Evolutionary conservation across 2,888 invertebrate genomes (phyloP).

Genomic region (Agriotes lineatus): DNA sequence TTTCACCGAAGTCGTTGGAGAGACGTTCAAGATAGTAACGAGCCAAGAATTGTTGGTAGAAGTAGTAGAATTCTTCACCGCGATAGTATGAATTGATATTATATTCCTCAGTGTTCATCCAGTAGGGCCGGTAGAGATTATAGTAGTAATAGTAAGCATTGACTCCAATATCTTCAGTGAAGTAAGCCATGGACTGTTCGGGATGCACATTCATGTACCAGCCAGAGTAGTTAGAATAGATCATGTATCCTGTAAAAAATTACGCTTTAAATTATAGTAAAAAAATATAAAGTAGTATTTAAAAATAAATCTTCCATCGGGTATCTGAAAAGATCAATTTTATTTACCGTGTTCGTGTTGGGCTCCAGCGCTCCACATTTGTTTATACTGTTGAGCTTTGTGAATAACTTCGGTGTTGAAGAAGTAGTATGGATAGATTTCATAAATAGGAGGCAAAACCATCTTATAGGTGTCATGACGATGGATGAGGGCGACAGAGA

Average conservation of each 20-base stretch:
- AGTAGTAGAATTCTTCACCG: conserved; percentile 75
- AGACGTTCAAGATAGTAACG: conserved; percentile 83
- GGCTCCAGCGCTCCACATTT: conserved; percentile 61
- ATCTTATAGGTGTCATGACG: conserved; percentile 75
- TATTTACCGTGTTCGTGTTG: neutral
- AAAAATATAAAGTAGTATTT: too few species aligned
- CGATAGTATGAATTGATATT: conserved; percentile 70
- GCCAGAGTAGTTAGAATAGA: conserved; percentile 75
- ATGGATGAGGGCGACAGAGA: conserved; percentile 73
- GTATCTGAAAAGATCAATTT: too few species aligned
- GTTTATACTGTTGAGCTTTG: conserved; percentile 74
- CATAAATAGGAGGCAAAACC: conserved; percentile 78
- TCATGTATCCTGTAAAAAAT: conserved; percentile 70
- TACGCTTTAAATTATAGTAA: too few species aligned
- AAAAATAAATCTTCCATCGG: too few species aligned
- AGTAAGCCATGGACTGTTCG: conserved; percentile 74
- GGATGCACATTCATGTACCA: conserved; percentile 69
- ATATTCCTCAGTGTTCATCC: conserved; percentile 72
- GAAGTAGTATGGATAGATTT: conserved; percentile 80
- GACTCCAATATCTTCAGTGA: conserved; percentile 78
- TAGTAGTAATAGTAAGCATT: conserved; percentile 76
- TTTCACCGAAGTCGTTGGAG: conserved; percentile 77
- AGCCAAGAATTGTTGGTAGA: conserved; percentile 77
- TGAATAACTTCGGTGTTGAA: conserved; percentile 77
- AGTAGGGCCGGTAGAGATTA: conserved; percentile 74